Evolutionary conservation across 2,888 invertebrate species (phyloP).

Genomic region (Spialia ferax): DNA sequence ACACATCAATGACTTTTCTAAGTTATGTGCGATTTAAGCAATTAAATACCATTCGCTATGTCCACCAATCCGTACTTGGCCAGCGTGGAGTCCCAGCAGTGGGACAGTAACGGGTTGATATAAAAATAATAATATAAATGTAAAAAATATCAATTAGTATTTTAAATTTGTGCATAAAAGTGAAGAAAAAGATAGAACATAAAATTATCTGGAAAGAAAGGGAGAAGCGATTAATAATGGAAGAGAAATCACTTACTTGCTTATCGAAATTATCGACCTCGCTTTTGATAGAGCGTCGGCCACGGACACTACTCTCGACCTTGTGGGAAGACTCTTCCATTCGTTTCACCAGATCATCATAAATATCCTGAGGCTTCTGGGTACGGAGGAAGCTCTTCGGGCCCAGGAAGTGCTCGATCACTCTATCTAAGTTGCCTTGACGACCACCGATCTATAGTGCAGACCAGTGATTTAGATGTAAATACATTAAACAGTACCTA

Average conservation of each 20-base stretch:
- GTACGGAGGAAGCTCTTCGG: conserved; percentile 88
- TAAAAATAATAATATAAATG: no score
- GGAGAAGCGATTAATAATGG: not conserved
- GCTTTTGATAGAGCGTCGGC: conserved; percentile 73
- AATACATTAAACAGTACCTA: not conserved
- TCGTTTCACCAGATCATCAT: conserved; percentile 61
- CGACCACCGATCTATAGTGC: conserved; percentile 87
- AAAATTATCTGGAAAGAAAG: not conserved
- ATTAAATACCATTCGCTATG: no score
- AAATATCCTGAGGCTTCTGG: conserved; percentile 71
- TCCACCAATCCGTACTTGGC: no score
- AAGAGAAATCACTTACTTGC: conserved; percentile 60
- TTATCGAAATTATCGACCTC: conserved; percentile 81
- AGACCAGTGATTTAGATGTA: not conserved
- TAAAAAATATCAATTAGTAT: no score
- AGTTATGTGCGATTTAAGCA: no score
- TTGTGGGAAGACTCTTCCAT: conserved; percentile 72
- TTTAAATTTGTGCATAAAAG: no score
- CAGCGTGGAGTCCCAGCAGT: no score
- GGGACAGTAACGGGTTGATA: no score
- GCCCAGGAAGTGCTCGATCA: conserved; percentile 92
- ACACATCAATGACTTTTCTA: no score
- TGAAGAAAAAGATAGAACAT: not conserved
- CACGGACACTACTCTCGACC: conserved; percentile 73
- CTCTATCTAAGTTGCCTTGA: conserved; percentile 92